Evolutionary conservation across 2,113 vertebrate genomes (phyloP).

Genomic region (Dicaeum eximium): DNA sequence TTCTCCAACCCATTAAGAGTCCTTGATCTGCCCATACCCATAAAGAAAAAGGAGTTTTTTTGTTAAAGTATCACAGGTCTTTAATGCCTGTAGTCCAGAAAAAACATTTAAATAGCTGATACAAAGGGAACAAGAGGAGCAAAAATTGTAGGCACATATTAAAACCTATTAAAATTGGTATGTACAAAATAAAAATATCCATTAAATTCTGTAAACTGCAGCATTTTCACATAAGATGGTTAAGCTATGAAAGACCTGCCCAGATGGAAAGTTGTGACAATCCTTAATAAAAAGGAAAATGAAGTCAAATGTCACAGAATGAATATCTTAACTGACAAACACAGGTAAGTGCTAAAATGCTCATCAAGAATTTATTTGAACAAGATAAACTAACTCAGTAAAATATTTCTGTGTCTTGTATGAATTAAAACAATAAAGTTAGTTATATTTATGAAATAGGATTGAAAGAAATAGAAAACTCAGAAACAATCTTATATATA

Average conservation of each 20-base stretch:
- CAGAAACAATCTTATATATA: not conserved
- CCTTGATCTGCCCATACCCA: slow-evolving; percentile 41
- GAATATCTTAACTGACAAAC: slow-evolving; percentile 40
- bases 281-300: not conserved
- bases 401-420: slow-evolving; percentile 4
- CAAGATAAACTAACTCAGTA: slow-evolving; percentile 4
- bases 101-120: not conserved
- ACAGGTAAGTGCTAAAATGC: slow-evolving; percentile 3
- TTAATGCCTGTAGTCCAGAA: slow-evolving; percentile 3
- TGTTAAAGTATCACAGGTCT: not conserved
- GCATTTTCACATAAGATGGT: not conserved
- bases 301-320: not conserved
- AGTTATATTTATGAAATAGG: not conserved
- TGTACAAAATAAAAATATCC: not conserved
- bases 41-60: not conserved
- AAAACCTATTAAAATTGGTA: not conserved
- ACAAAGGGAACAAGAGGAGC: not conserved
- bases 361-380: slow-evolving; percentile 16
- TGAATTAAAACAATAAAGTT: slow-evolving; percentile 13
- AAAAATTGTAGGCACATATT: not conserved
- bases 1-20: slow-evolving; percentile 54
- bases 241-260: not conserved
- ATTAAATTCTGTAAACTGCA: not conserved
- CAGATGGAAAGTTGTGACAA: not conserved
- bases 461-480: not conserved